Evolutionary conservation across 2,113 vertebrate genomes (phyloP).

Genomic region (Zeus faber): DNA sequence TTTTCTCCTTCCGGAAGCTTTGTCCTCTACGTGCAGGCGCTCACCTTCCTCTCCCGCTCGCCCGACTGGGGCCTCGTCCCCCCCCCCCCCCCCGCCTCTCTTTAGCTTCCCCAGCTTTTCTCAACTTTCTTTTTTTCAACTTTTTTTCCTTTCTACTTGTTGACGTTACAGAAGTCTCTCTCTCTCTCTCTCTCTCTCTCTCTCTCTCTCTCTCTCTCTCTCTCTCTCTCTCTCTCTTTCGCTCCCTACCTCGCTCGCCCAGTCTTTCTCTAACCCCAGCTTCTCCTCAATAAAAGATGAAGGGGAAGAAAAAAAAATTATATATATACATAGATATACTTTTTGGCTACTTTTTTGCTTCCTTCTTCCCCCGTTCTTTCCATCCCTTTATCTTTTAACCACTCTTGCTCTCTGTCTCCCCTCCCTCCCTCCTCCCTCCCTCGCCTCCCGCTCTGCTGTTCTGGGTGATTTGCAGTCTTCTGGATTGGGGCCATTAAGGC

Average conservation of each 20-base stretch:
- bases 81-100: neutral
- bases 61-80: neutral
- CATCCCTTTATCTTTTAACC: neutral
- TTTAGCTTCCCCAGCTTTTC: neutral
- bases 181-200: neutral
- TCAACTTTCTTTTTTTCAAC: neutral
- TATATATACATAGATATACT: neutral
- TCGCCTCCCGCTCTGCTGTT: slow-evolving; percentile 39
- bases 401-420: neutral
- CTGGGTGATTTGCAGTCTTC: slow-evolving; percentile 62
- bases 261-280: no score
- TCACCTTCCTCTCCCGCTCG: slow-evolving; percentile 1
- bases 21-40: slow-evolving; percentile 6
- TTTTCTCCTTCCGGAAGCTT: neutral
- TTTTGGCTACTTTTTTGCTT: neutral
- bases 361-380: slow-evolving; percentile 16
- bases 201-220: neutral
- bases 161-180: no score
- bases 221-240: slow-evolving; percentile 7
- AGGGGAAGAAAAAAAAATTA: no score
- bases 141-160: no score
- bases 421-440: neutral
- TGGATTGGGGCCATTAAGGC: slow-evolving; percentile 72
- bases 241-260: neutral
- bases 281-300: no score